A percentile compares a stretch with the other conserved stretches of the same genome.
These are phyloP conservation scores for Arge pagana DNA, from an alignment of 2,888 invertebrate species.

Conservation along the genomic window DNA sequence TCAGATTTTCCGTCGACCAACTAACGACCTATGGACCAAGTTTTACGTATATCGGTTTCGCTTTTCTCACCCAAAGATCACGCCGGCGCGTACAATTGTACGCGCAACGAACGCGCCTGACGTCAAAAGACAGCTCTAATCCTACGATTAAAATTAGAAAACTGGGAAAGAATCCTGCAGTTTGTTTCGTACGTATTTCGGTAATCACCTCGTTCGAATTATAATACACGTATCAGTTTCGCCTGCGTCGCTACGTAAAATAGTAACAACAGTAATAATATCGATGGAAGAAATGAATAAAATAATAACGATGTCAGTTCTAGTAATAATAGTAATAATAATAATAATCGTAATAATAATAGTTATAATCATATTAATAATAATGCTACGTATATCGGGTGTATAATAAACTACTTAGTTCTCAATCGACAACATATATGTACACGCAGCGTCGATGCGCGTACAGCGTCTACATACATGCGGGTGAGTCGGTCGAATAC, in stretches of 20 bases:
- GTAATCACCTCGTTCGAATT: conserved; percentile 15
- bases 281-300: neutral
- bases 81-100: no score
- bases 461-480: no score
- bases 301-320: conserved; percentile 2
- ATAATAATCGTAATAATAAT: conserved; percentile 11
- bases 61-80: conserved; percentile 29
- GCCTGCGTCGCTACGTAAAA: conserved; percentile 28
- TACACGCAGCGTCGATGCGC: no score
- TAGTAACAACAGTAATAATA: conserved; percentile 15
- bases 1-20: conserved; percentile 37
- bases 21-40: conserved; percentile 47
- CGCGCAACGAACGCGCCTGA: conserved; percentile 9
- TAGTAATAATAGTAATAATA: neutral
- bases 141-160: no score
- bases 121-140: conserved; percentile 13
- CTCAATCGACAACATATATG: no score
- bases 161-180: conserved; percentile 14
- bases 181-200: conserved; percentile 19
- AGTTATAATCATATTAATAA: neutral
- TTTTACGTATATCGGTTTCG: conserved; percentile 55
- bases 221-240: neutral
- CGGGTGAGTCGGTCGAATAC: no score
- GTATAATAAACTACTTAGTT: no score
- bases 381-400: no score